Evolutionary conservation across 92 coral and sea anemone species (phyloP).

Genomic region (Nematostella vectensis): DNA sequence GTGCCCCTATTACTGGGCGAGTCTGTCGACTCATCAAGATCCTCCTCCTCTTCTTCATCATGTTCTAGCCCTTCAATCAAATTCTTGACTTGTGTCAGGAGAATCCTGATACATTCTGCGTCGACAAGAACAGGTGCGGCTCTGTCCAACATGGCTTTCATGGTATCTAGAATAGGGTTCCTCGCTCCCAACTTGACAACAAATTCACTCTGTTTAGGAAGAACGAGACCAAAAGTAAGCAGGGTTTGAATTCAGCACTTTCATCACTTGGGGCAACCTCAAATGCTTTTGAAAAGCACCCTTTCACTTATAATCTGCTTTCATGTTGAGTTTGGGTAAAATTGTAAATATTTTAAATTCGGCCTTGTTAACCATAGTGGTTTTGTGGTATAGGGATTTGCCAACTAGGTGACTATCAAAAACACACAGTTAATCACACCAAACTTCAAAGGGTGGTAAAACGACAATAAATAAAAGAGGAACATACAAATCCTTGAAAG

Average conservation of each 20-base stretch:
- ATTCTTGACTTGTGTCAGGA: constrained; percentile 52
- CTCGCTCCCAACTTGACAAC: constrained; percentile 69
- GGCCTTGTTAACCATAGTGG: too few relatives aligned
- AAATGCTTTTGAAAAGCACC: too few relatives aligned
- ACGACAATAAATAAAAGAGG: too few relatives aligned
- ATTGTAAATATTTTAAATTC: too few relatives aligned
- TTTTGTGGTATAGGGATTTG: too few relatives aligned
- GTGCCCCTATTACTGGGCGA: constrained; percentile 37
- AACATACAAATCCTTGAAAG: too few relatives aligned
- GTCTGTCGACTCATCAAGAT: constrained; percentile 23
- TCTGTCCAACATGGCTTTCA: constrained; percentile 78
- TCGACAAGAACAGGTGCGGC: constrained; percentile 88
- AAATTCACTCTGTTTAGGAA: constrained; percentile 70
- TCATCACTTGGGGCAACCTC: background rate
- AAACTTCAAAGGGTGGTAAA: too few relatives aligned
- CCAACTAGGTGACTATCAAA: too few relatives aligned
- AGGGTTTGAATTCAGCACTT: background rate
- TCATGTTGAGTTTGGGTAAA: too few relatives aligned
- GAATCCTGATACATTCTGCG: constrained; percentile 52
- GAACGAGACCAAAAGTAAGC: too few relatives aligned
- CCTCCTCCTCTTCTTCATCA: constrained; percentile 52
- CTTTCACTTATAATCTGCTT: too few relatives aligned
- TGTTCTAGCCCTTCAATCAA: constrained; percentile 49
- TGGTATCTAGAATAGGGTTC: constrained; percentile 75
- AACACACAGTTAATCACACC: too few relatives aligned